phyloP scores from a whole-genome alignment of 2,113 vertebrate genomes.

The Oenanthe oenanthe region DNA sequence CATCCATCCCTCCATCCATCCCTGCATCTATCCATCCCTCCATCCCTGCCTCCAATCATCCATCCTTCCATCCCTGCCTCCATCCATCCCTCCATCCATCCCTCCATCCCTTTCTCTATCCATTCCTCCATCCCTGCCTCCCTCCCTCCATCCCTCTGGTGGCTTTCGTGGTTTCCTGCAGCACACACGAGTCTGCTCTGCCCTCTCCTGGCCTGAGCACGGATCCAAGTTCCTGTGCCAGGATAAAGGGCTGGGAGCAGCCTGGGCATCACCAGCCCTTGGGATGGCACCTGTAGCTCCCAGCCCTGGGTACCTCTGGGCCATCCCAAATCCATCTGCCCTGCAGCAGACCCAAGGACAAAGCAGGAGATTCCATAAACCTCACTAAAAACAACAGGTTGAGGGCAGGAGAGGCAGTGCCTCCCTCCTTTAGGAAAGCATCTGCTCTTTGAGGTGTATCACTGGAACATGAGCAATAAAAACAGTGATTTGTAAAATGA shows the following conservation, averaged over 20 bases:
- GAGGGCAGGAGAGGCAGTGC: background rate
- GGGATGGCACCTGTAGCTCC: background rate
- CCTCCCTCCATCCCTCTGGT: no score
- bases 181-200: background rate
- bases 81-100: no score
- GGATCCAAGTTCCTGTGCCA: rapidly evolving
- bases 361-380: background rate
- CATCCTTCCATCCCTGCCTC: no score
- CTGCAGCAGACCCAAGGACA: background rate
- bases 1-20: no score
- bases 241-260: no score
- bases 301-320: rapidly evolving
- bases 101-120: no score
- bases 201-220: slow-evolving; percentile 42
- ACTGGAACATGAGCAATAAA: background rate
- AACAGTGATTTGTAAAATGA: background rate
- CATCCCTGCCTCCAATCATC: no score
- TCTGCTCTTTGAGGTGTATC: background rate
- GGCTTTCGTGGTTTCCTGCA: background rate
- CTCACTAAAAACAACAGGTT: background rate
- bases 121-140: no score
- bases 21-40: no score
- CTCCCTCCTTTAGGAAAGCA: background rate
- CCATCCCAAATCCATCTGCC: background rate
- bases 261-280: rapidly evolving